Conservation (phyloP, 2,888 invertebrate species). For the Synanthedon tipuliformis region DNA sequence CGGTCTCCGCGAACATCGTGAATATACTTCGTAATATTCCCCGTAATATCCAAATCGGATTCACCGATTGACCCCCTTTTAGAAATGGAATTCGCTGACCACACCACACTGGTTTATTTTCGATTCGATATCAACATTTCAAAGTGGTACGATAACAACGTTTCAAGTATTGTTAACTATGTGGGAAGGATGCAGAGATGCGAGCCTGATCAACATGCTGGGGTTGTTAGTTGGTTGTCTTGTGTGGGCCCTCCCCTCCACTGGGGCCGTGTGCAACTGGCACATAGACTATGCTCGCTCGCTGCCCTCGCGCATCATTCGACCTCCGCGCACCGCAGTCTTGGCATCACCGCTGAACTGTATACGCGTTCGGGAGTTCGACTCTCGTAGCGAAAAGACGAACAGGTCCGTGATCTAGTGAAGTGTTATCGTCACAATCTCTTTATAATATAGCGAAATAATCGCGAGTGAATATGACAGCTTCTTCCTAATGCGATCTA, state of each 20-base stretch:
- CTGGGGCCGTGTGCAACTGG: conserved; percentile 68
- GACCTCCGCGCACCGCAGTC: conserved; percentile 68
- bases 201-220: conserved; percentile 6
- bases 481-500: conserved; percentile 52
- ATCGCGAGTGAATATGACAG: conserved; percentile 51
- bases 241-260: conserved; percentile 39
- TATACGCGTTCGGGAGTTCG: conserved; percentile 64
- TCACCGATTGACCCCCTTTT: no score
- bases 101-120: no score
- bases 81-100: no score
- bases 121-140: conserved; percentile 1
- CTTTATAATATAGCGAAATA: conserved; percentile 25
- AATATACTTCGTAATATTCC: not conserved
- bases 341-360: conserved; percentile 60
- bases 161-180: conserved; percentile 1
- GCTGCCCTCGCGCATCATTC: conserved; percentile 64
- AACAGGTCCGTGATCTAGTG: conserved; percentile 64
- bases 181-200: not conserved
- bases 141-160: conserved; percentile 5
- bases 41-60: no score
- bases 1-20: not conserved
- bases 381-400: conserved; percentile 68
- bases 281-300: conserved; percentile 63
- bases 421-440: conserved; percentile 42
- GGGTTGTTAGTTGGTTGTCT: conserved; percentile 6